These are phyloP conservation scores for Eudemis profundana DNA, from an alignment of 2,888 invertebrate genomes.

Conservation along the genomic window DNA sequence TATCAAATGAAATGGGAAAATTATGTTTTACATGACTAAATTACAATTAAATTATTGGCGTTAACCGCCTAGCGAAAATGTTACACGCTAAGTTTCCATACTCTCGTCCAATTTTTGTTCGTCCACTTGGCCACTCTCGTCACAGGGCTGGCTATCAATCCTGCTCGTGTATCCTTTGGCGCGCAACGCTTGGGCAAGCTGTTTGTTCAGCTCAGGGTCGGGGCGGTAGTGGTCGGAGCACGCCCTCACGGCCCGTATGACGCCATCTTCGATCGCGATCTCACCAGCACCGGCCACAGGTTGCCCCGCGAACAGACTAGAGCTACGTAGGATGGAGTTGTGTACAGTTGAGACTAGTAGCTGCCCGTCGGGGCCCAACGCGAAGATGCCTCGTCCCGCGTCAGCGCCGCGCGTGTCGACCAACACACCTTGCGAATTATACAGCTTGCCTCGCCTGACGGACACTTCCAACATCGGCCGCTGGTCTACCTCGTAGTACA, in stretches of 20 bases:
- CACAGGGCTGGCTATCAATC: background rate
- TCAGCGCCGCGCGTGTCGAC: slow-evolving; percentile 6
- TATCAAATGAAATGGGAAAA: no score
- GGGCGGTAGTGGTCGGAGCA: slow-evolving; percentile 16
- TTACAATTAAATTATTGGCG: no score
- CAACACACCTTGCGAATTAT: background rate
- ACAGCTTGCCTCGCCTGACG: background rate
- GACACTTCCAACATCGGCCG: slow-evolving; percentile 7
- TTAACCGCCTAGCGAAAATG: no score
- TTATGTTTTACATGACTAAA: no score
- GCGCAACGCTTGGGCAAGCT: background rate
- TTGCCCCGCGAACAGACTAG: slow-evolving; percentile 4
- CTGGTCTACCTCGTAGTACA: slow-evolving; percentile 2
- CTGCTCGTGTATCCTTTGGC: slow-evolving; percentile 9
- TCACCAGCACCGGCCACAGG: slow-evolving; percentile 8
- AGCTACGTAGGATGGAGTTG: background rate
- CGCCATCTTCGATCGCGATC: slow-evolving; percentile 10
- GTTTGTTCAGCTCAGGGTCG: background rate
- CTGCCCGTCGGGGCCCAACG: background rate
- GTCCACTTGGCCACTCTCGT: background rate
- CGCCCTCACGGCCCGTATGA: background rate
- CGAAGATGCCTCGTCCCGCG: slow-evolving; percentile 4
- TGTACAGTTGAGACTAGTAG: slow-evolving; percentile 4
- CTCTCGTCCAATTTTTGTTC: no score
- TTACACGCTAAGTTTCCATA: no score